These are phyloP conservation scores for Halichondria panicea DNA, from an alignment of 37 sponge, comb jelly and placozoan species.

Conservation along the genomic window DNA sequence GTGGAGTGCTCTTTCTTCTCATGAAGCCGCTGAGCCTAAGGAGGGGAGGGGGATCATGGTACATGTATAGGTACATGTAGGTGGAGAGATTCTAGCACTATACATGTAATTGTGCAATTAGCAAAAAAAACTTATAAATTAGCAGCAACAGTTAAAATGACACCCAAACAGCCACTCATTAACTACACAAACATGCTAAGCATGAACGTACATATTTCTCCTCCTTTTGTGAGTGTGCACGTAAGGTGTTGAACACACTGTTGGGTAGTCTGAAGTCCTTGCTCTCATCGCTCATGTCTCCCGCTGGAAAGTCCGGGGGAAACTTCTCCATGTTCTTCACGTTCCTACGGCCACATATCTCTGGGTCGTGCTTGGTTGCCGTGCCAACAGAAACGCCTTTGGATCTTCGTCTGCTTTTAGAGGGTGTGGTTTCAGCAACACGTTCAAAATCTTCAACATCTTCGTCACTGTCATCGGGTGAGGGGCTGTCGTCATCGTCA, in stretches of 20 bases:
- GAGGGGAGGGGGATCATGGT: neutral
- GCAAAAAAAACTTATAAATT: neutral
- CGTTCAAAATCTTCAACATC: neutral
- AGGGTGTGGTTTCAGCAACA: neutral
- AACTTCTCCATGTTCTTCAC: conserved; percentile 82
- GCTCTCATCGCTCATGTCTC: conserved; percentile 62
- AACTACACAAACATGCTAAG: neutral
- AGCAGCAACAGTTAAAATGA: too few species aligned
- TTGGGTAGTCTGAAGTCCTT: conserved; percentile 77
- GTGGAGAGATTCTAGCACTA: too few species aligned
- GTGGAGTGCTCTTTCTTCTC: conserved; percentile 95
- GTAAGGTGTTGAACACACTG: conserved; percentile 78
- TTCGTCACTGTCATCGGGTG: conserved; percentile 29
- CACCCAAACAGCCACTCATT: neutral
- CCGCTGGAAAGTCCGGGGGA: conserved; percentile 75
- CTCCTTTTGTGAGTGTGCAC: conserved; percentile 75
- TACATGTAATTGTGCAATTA: too few species aligned
- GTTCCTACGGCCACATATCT: conserved; percentile 78
- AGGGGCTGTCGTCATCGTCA: conserved; percentile 56
- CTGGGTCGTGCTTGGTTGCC: conserved; percentile 89
- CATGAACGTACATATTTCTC: conserved; percentile 39
- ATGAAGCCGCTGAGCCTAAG: conserved; percentile 54
- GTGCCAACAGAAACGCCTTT: conserved; percentile 34
- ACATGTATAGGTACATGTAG: too few species aligned
- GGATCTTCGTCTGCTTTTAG: conserved; percentile 26